A percentile compares a stretch with the other conserved stretches of the same genome.
Conservation (phyloP, 1,140 invertebrate genomes). For the Uloborus diversus region DNA sequence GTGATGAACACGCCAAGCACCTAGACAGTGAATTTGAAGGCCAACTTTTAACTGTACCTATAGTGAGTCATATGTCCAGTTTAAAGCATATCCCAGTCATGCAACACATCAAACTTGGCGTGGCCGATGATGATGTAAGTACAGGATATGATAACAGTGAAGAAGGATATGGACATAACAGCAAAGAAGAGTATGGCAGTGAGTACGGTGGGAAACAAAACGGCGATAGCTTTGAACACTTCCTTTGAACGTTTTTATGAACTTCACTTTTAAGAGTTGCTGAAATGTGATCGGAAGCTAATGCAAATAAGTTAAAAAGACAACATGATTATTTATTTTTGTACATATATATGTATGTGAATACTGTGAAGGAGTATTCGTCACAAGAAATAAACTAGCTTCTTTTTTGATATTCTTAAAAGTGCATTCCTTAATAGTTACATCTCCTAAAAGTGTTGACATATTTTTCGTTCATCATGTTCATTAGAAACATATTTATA, state of each 20-base stretch:
- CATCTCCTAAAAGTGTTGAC: too few relatives aligned
- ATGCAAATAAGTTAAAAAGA: too few relatives aligned
- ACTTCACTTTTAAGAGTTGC: not conserved
- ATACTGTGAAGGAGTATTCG: too few relatives aligned
- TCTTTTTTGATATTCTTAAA: too few relatives aligned
- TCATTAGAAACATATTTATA: too few relatives aligned
- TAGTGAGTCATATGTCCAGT: not conserved
- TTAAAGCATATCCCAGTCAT: constrained; percentile 21
- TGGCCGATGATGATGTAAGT: constrained; percentile 9
- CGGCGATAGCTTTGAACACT: not conserved
- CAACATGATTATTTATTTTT: not conserved
- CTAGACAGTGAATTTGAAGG: constrained; percentile 11
- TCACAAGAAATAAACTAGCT: not conserved
- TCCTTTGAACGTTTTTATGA: not conserved
- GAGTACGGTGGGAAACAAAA: not conserved
- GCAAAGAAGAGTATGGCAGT: not conserved
- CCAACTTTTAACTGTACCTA: constrained; percentile 24
- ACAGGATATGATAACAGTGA: constrained; percentile 6
- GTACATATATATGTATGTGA: too few relatives aligned
- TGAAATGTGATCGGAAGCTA: too few relatives aligned
- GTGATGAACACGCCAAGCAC: not conserved
- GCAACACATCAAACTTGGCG: constrained; percentile 20
- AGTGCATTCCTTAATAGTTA: too few relatives aligned
- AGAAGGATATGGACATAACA: constrained; percentile 5
- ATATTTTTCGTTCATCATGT: too few relatives aligned